Base-by-base conservation (phyloP, 1,140 invertebrate genomes). In the Ephestia elutella region DNA sequence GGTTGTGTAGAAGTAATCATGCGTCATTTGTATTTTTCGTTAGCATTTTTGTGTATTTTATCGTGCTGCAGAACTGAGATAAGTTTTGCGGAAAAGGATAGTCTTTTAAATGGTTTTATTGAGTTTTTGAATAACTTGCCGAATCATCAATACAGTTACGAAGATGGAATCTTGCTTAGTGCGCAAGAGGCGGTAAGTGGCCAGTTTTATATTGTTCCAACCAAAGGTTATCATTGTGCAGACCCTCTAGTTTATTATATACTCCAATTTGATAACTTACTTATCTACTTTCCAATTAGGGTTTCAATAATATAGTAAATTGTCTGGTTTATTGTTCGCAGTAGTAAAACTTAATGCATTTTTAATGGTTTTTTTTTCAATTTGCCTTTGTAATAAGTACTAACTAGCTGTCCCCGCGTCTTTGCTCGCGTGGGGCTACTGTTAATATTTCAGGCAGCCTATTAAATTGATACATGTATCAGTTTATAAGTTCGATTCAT, bases 101-200 rank as follows among this genome's bases (percentile, higher is more conserved):
- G 80, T 56, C 59, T 82, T 58, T 66, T 83, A 49, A 74, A 70
- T 73, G 66, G 68, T n/a, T 83, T 86, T 50, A 60, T 82, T 56
- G 56, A 75, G 18, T 79, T 68, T 63, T 73, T 85, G 57, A 85
- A 86, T 58, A 75, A 71, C 68, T 67, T 81, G 63, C 78, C 82
- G 21, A 68, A 75, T 61, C 75, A 78, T 38, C 9, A 56, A 20
- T 77, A 78, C 61, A 63, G 55, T 19, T 80, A 77, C 51, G 72
- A 82, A 60, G 80, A 80, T 56, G 78, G 77, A 59, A 58, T 72
- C 19, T 58, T 80, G 54, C 49, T 73, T 62, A 74, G 68, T 65
- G 70, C 72, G 59, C 69, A 75, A 48, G 66, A 75, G 62, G 57
- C 63, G 28, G 82, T 84, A 59, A 78, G 83, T 80, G 15, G 17